Evolutionary conservation across 2,113 vertebrate species (phyloP).

Genomic region (Lagopus leucura): DNA sequence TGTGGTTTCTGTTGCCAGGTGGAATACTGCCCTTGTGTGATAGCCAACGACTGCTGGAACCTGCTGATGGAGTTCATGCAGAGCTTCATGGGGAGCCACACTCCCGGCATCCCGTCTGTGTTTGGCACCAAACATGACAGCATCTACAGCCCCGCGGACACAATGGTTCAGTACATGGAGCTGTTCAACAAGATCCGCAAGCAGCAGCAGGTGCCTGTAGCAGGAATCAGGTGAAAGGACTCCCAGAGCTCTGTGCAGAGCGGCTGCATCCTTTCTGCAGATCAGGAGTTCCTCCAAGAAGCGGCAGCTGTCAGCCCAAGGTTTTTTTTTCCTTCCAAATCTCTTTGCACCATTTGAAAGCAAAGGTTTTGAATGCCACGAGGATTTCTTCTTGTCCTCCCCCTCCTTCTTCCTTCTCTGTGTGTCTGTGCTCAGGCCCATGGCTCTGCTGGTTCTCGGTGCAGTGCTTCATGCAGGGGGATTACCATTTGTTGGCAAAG

Average conservation of each 20-base stretch:
- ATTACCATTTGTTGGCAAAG: fast-evolving
- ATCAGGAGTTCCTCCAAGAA: background rate
- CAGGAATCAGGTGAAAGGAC: constrained; percentile 81
- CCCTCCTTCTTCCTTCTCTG: fast-evolving
- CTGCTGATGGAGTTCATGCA: constrained; percentile 96
- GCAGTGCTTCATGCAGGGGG: fast-evolving
- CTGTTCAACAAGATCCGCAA: constrained; percentile 97
- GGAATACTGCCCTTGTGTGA: constrained; percentile 94
- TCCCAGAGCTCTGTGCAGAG: background rate
- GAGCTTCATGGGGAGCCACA: constrained; percentile 88
- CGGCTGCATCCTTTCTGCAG: background rate
- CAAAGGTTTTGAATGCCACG: fast-evolving
- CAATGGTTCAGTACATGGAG: constrained; percentile 96
- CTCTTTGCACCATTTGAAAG: background rate
- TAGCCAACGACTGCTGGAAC: constrained; percentile 97
- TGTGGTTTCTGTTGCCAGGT: constrained; percentile 80
- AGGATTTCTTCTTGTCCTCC: fast-evolving
- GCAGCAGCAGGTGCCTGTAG: constrained; percentile 88
- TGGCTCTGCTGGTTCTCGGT: background rate
- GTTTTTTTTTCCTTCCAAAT: background rate
- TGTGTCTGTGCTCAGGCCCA: fast-evolving
- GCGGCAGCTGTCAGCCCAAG: background rate
- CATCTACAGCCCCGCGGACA: constrained; percentile 87
- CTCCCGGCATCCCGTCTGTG: constrained; percentile 86
- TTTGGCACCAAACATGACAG: constrained; percentile 88